Percentiles rank a stretch among this genome's conserved stretches.
Conservation (phyloP, 2,888 invertebrate genomes). For the Euplagia quadripunctaria region DNA sequence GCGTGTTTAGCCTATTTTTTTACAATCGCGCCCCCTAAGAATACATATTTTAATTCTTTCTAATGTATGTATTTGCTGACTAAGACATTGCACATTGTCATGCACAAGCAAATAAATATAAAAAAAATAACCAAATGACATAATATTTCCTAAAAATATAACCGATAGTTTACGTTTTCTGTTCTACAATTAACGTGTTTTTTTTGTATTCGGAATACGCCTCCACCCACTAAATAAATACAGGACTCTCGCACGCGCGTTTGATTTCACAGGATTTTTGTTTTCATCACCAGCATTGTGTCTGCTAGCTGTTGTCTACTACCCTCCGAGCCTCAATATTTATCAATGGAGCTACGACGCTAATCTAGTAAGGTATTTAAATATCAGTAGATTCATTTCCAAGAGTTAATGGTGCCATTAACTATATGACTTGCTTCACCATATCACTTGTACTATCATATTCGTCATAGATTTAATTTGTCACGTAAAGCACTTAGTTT, state of each 20-base stretch:
- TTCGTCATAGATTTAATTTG: not conserved
- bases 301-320: conserved; percentile 7
- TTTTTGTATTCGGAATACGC: not conserved
- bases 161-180: not conserved
- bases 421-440: conserved; percentile 9
- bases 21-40: no score
- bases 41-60: no score
- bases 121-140: not conserved
- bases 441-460: conserved; percentile 8
- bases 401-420: conserved; percentile 2
- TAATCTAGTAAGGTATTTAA: conserved; percentile 13
- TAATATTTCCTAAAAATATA: not conserved
- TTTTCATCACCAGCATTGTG: not conserved
- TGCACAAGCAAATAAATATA: not conserved
- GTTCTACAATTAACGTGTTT: not conserved
- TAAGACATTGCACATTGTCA: not conserved
- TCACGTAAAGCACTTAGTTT: conserved; percentile 4
- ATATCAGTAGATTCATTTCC: conserved; percentile 2
- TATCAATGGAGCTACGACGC: conserved; percentile 8
- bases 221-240: not conserved
- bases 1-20: no score
- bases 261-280: conserved; percentile 10
- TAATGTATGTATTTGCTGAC: no score
- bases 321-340: conserved; percentile 5
- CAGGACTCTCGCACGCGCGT: conserved; percentile 4